Conservation (phyloP, 2,113 vertebrate genomes). For the Pseudolaguvia tuberculata region DNA sequence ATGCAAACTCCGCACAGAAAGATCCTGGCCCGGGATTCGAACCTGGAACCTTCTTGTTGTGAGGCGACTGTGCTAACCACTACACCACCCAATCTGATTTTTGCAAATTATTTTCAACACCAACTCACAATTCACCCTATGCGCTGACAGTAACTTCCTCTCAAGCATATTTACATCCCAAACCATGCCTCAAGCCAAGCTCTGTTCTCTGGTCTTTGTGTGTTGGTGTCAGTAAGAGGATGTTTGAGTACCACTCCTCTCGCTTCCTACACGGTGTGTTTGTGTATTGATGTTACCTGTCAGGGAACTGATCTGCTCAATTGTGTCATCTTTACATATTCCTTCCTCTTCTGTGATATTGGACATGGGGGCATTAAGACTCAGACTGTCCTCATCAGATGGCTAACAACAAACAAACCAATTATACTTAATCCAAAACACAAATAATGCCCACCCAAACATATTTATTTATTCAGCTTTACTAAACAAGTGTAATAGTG, state of each 20-base stretch:
- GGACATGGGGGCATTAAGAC: slow-evolving; percentile 85
- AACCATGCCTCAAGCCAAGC: slow-evolving; percentile 19
- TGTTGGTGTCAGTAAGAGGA: slow-evolving; percentile 37
- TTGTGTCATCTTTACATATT: slow-evolving; percentile 78
- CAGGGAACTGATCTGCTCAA: slow-evolving; percentile 71
- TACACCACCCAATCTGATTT: neutral
- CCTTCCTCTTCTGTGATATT: slow-evolving; percentile 88
- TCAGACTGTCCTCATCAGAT: slow-evolving; percentile 88
- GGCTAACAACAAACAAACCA: slow-evolving; percentile 65
- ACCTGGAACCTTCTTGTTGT: no score
- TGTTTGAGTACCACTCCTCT: slow-evolving; percentile 34
- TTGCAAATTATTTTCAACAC: slow-evolving; percentile 32
- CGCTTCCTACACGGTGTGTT: neutral
- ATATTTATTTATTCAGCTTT: neutral
- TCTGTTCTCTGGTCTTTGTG: neutral
- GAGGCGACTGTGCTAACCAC: no score
- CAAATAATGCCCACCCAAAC: neutral
- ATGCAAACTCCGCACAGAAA: no score
- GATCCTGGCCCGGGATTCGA: no score
- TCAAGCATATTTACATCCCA: slow-evolving; percentile 24
- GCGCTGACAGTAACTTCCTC: slow-evolving; percentile 45
- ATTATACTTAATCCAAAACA: neutral
- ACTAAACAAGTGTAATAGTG: neutral
- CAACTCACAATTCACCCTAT: slow-evolving; percentile 31
- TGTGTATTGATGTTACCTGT: slow-evolving; percentile 69